Evolutionary conservation across 2,113 vertebrate species (phyloP).

Genomic region (Nipponia nippon): DNA sequence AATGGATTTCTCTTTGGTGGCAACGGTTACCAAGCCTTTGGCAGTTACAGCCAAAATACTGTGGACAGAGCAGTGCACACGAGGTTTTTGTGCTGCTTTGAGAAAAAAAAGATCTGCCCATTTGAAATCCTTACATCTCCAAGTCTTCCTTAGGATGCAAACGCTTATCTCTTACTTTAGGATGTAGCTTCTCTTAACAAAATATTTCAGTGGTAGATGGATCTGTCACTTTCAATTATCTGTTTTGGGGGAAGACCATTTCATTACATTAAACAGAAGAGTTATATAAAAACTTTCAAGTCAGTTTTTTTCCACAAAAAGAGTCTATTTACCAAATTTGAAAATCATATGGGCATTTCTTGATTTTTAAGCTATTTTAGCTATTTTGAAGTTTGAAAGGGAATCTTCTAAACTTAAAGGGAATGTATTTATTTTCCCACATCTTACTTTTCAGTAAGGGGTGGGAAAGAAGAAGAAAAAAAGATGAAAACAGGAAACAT

Average conservation of each 20-base stretch:
- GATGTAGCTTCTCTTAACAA: not conserved
- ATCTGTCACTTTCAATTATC: not conserved
- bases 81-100: not conserved
- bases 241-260: not conserved
- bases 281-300: not conserved
- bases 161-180: not conserved
- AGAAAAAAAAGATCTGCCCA: not conserved
- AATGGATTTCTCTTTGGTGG: not conserved
- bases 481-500: not conserved
- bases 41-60: not conserved
- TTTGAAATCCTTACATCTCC: not conserved
- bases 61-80: not conserved
- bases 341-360: not conserved
- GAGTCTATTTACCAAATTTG: not conserved
- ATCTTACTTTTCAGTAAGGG: not conserved
- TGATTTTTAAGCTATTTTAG: not conserved
- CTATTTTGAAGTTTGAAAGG: not conserved
- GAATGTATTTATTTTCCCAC: not conserved
- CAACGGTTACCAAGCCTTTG: not conserved
- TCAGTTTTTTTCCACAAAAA: not conserved
- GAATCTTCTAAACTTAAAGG: not conserved
- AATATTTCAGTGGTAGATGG: not conserved
- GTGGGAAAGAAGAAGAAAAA: not conserved
- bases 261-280: not conserved
- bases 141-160: not conserved